phyloP scores from a whole-genome alignment of 2,888 invertebrate genomes.

The Yponomeuta malinellus region DNA sequence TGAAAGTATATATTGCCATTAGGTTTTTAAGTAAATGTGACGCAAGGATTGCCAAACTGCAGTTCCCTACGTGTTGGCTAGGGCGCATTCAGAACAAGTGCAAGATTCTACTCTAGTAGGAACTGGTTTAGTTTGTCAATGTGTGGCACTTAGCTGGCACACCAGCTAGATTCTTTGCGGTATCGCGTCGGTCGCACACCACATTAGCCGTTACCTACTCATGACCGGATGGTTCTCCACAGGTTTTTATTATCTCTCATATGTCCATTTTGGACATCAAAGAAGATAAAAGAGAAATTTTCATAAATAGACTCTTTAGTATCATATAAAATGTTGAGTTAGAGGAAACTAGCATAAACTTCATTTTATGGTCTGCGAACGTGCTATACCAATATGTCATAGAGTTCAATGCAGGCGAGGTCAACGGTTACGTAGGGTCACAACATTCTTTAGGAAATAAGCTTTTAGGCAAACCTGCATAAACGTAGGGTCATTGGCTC shows the following conservation, averaged over 20 bases:
- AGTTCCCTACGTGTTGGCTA: background rate
- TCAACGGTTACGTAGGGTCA: background rate
- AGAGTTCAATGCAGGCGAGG: background rate
- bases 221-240: slow-evolving; percentile 27
- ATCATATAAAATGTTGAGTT: background rate
- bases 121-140: slow-evolving; percentile 8
- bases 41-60: background rate
- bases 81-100: background rate
- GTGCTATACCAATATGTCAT: background rate
- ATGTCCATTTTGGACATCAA: background rate
- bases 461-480: slow-evolving; percentile 19
- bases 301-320: background rate
- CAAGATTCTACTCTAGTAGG: background rate
- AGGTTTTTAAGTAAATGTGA: background rate
- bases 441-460: background rate
- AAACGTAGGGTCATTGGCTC: slow-evolving; percentile 44
- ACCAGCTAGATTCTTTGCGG: slow-evolving; percentile 29
- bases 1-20: background rate
- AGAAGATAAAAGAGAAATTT: background rate
- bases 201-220: slow-evolving; percentile 24
- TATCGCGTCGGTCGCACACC: slow-evolving; percentile 25
- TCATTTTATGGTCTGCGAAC: background rate
- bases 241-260: background rate
- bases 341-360: background rate
- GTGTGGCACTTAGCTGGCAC: background rate